Conservation (phyloP, 2,113 vertebrate species). For the Chelonoidis abingdonii region DNA sequence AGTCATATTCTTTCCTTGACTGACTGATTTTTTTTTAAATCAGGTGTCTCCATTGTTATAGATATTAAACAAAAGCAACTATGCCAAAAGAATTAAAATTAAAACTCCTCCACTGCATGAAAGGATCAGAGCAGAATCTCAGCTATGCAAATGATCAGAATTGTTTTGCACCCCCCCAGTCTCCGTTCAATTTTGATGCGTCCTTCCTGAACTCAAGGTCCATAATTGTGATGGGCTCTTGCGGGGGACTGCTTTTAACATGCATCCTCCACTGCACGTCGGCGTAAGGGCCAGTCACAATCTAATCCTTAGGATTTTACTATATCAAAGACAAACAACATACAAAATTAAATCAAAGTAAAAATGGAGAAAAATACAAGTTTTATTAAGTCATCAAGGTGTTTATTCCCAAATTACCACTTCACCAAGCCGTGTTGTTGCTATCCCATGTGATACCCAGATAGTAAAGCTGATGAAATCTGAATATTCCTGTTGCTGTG, state of each 20-base stretch:
- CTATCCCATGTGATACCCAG: neutral
- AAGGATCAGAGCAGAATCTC: neutral
- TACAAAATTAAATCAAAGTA: neutral
- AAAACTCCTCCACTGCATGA: neutral
- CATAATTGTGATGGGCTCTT: neutral
- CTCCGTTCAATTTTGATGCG: too few species aligned
- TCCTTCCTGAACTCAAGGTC: neutral
- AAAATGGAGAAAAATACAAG: rapidly evolving
- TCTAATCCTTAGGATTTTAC: neutral
- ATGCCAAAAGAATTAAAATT: neutral
- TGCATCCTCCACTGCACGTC: neutral
- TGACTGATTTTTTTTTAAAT: neutral
- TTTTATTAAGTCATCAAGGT: rapidly evolving
- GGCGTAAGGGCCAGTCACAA: neutral
- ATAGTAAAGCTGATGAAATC: neutral
- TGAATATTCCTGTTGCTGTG: neutral
- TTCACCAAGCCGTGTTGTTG: neutral
- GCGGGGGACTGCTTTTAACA: neutral
- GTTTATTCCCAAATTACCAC: neutral
- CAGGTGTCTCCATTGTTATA: neutral
- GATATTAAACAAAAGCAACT: neutral
- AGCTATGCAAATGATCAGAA: neutral
- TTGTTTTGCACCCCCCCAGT: neutral
- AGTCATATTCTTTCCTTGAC: neutral
- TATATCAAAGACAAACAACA: neutral